Evolutionary conservation across 2,888 invertebrate species (phyloP), one percentile per base, ranked within the genome.

Genomic region (Clistopyga incitator): DNA sequence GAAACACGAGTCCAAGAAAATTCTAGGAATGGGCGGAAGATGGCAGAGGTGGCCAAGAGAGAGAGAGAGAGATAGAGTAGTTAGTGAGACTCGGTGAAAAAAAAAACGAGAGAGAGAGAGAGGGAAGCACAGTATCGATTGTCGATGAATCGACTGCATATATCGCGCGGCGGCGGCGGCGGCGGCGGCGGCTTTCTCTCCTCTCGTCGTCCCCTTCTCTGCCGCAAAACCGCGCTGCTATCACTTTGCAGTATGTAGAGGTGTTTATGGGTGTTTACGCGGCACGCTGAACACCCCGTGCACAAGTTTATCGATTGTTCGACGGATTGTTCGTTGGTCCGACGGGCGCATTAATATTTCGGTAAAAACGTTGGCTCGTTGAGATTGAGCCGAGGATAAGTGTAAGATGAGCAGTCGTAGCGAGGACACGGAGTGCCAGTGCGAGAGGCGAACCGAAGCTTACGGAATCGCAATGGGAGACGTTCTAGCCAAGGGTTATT

Each of bases 401-500:
- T 50, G 80, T 81, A 89, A 81, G 84, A 91, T 91, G 91, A 91
- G 89, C 86, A 88, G 86, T 38, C 1, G 38, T 82, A 87, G 88
- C 86, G 88, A 90, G 86, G 86, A 84, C 65, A 88, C 88, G 78
- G 89, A 88, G 77, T 87, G 84, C 76, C 89, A 87, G 82, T 88
- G 88, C 82, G 89, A 89, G 85, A 88, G 84, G 81, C 88, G 80
- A 72, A 91, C 86, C 84, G 89, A 89, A 89, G 88, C 85, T 78
- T 52, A 88, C 88, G 88, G 87, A 80, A 88, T 87, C 88, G 87
- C 84, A 81, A 93, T 93, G 93, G 92, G 91, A 89, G 92, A 93
- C 90, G 92, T 92, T 87, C 91, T 93, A 77, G 90, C 90, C 65
- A 92, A 92, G 89, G 91, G 90, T 88, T 81, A 84, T 61, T 89